phyloP scores from a whole-genome alignment of 2,113 vertebrate species.

The Phrynosoma platyrhinos region DNA sequence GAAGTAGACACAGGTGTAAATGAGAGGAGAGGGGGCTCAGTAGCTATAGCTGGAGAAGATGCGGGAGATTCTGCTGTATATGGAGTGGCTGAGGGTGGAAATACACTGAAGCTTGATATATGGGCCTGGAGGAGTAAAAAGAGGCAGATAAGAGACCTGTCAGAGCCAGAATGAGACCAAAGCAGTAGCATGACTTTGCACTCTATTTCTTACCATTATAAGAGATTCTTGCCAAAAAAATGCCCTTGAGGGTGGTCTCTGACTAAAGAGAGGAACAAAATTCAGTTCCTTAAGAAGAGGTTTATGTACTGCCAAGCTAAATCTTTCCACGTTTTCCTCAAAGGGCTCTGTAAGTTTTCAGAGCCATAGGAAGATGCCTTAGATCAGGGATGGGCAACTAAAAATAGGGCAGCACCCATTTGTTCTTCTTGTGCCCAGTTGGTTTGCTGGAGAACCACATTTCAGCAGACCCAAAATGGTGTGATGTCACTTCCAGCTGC shows the following conservation, averaged over 20 bases:
- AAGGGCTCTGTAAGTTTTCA: neutral
- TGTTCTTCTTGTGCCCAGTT: no score
- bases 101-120: constrained; percentile 57
- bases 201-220: no score
- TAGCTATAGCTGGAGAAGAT: constrained; percentile 27
- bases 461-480: no score
- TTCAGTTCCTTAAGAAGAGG: neutral
- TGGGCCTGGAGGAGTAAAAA: constrained; percentile 65
- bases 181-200: neutral
- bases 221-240: neutral
- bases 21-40: constrained; percentile 50
- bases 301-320: no score
- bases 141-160: constrained; percentile 39
- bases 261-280: neutral
- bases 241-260: no score
- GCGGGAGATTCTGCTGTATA: constrained; percentile 57
- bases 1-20: constrained; percentile 46
- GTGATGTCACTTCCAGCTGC: no score
- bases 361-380: neutral
- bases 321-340: neutral
- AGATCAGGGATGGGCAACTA: neutral
- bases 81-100: constrained; percentile 72
- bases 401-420: no score
- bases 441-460: no score
- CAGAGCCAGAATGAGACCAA: neutral